A percentile compares a stretch with the other conserved stretches of the same genome.
Conservation (phyloP, 1,140 invertebrate genomes). For the Drosophila murphyi region DNA sequence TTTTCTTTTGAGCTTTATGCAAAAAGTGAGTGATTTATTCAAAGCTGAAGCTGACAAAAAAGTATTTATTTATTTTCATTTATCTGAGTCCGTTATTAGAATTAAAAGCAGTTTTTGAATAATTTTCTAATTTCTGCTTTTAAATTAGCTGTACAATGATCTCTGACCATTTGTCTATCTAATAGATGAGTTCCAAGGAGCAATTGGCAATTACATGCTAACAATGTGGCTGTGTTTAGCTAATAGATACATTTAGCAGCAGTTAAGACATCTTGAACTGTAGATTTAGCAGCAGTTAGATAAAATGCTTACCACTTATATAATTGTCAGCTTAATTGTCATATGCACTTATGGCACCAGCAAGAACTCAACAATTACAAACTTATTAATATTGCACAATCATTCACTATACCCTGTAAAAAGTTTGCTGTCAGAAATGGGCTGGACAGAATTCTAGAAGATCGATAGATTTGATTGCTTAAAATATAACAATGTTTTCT, state of each 20-base stretch:
- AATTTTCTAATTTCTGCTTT: neutral
- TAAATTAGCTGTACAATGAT: neutral
- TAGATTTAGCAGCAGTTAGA: constrained; percentile 62
- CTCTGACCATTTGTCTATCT: neutral
- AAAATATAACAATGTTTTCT: no score
- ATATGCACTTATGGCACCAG: constrained; percentile 27
- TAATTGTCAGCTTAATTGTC: constrained; percentile 37
- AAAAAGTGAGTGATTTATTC: no score
- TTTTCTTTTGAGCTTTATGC: no score
- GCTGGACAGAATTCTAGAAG: neutral
- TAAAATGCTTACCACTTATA: constrained; percentile 44
- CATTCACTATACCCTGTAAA: constrained; percentile 18
- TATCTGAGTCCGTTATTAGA: no score
- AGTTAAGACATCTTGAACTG: constrained; percentile 56
- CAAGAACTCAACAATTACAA: constrained; percentile 23
- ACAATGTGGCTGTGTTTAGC: constrained; percentile 11
- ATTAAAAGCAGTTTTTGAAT: no score
- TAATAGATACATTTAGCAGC: constrained; percentile 54
- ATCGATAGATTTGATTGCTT: neutral
- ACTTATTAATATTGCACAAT: constrained; percentile 6
- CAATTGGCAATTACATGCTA: constrained; percentile 11
- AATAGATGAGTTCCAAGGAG: constrained; percentile 8
- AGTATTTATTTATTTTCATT: no score
- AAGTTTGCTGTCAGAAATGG: neutral
- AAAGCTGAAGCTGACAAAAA: no score